A percentile compares a stretch with the other conserved stretches of the same genome.
Evolutionary conservation across 1,140 invertebrate genomes (phyloP).

Genomic region (Scaptomyza hsui): DNA sequence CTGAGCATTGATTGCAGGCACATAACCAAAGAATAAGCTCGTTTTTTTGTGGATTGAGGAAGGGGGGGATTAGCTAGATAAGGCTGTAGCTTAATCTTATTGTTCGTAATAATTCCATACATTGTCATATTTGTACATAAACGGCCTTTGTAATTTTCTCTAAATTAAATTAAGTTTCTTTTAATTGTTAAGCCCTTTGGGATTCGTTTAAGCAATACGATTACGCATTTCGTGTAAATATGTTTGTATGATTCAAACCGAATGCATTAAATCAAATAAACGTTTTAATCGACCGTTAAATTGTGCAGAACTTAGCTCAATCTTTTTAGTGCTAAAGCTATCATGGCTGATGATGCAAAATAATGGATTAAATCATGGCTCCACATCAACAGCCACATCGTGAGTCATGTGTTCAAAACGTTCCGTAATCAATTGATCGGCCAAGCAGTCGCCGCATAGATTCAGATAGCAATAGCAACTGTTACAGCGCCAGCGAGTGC

Average conservation of each 20-base stretch:
- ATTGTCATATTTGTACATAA: conserved; percentile 23
- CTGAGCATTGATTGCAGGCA: conserved; percentile 31
- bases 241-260: conserved; percentile 1
- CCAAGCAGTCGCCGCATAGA: conserved; percentile 70
- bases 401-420: conserved; percentile 70
- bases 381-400: conserved; percentile 61
- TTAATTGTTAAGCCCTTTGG: not conserved
- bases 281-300: not conserved
- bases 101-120: conserved; percentile 46
- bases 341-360: no score
- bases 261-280: conserved; percentile 35
- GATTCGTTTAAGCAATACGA: conserved; percentile 10
- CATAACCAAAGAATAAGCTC: conserved; percentile 64
- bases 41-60: not conserved
- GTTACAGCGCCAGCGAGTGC: conserved; percentile 89
- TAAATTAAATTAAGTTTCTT: conserved; percentile 7
- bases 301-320: no score
- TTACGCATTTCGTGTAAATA: conserved; percentile 33
- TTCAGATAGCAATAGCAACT: conserved; percentile 82
- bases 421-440: conserved; percentile 59
- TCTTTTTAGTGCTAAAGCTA: no score
- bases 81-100: conserved; percentile 30
- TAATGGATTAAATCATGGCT: conserved; percentile 41
- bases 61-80: conserved; percentile 12
- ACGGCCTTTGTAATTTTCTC: conserved; percentile 12